Base-by-base conservation (phyloP, 2,797 vertebrate genomes). In the Discoglossus pictus region DNA sequence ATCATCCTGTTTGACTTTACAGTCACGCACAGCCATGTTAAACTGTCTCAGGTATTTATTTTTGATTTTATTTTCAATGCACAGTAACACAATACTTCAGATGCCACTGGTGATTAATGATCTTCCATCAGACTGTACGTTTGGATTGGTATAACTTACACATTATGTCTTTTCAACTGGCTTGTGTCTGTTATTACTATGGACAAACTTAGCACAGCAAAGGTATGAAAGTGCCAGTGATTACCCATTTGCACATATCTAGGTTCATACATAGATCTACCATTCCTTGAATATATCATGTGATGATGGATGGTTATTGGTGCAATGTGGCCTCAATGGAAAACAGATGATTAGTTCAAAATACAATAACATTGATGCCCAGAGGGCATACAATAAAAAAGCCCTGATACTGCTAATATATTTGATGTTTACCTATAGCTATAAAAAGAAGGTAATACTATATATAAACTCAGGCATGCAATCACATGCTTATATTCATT, bases 141-240 rank as follows among this genome's bases (percentile, higher is more conserved):
- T 51, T 31, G 12, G 34, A 55, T 48, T 9, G 44, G 21, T 23
- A 21, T 60, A 50, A 67, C 25, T 63, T 51, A 34, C 36, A 59
- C 54, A 51, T 25, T 36, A n/a, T 51, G 18, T 39, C 24, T 67
- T 59, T 40, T 59, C 11, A 27, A 47, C 17, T 31, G 13, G 35
- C 21, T 44, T 50, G 20, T 61, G 43, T 48, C 44, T 61, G 58
- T 46, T 65, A 65, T 65, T 44, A 54, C 23, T 44, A n/a, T 46
- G 50, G 50, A 43, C 62, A 65, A 65, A 46, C 39, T 54, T 65
- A 65, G 51, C 36, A 59, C 25, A 50, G 46, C 17, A 51, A 43
- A 38, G 15, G 24, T 31, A 43, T 52, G 17, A 40, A 40, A 43
- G n/a, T 18, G 35, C 17, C 25, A 52, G 23, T 34, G 17, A 31